Evolutionary conservation across 2,113 vertebrate genomes (phyloP), one percentile per base, ranked within the genome.

Genomic region (Dipodomys ordii): DNA sequence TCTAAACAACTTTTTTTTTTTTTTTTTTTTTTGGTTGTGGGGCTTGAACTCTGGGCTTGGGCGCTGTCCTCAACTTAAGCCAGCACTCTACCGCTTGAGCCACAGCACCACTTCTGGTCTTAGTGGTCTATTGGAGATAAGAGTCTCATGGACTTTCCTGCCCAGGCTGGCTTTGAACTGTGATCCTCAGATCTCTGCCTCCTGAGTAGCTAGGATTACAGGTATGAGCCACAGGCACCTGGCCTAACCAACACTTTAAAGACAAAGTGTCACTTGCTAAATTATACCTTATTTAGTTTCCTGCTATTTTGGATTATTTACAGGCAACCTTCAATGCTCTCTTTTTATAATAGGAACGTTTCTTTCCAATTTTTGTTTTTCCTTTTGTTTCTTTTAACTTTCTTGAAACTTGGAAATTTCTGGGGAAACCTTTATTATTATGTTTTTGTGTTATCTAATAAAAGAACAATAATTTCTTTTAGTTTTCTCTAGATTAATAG

Each of bases 401-500:
- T 30, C 16, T 53, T 67, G 18, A 74, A 90, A 90, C 8, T 82
- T 91, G 16, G 19, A 88, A 64, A 23, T 25, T 82, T 78, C 16
- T 84, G 0, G 20, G 49, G 11, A 88, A 6, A 62, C 18, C 11
- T 68, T 91, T 74, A 19, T 68, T 53, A 57, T n/a, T 68, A 39
- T 25, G 11, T 76, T 32, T 74, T 90, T 84, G 57, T 19, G 35
- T 68, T 9, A 60, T 82, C 85, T 74, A 64, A 91, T 83, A 72
- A 95, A 79, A 7, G 80, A 69, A 25, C 20, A 77, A 32, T 71
- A 15, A 65, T 85, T 83, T 71, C 11, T 39, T 73, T 88, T 77
- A 81, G 19, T 28, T 93, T 94, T 80, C 5, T 12, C 7, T 93
- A 88, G 49, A 20, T 93, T 72, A 27, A 53, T 72, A 60, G 57